Evolutionary conservation across 2,113 vertebrate species (phyloP), one percentile per base, ranked within the genome.

Genomic region (Oryzias javanicus): DNA sequence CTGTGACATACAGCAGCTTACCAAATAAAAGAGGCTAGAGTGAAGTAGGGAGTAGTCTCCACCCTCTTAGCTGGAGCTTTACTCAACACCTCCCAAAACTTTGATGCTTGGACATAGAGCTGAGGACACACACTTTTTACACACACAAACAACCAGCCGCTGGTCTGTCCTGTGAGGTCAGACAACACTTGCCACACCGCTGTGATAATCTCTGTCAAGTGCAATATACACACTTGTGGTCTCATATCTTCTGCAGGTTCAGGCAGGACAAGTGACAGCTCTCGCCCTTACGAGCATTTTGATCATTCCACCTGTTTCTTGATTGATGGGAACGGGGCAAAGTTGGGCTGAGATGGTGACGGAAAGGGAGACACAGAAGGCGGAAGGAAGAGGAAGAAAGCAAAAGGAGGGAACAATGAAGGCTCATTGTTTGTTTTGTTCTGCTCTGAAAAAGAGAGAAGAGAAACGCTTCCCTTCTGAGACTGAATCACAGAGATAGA

Each of bases 391-490:
- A 74, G 72, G 75, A 78, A 35, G 42, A 47, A 19, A 47, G 46
- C 46, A 18, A 79, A 78, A 81, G 78, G 58, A 76, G 77, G 79
- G 78, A 88, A 88, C 86, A 87, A 85, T 89, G 81, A 82, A 72
- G 78, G 74, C 70, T 88, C 83, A 89, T 90, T 91, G 89, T 89
- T 82, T 82, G 83, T 88, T 89, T 91, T 91, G 89, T 91, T 91
- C 86, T 86, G 81, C 79, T 88, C 84, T 86, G 77, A 89, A 90
- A 90, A 86, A 83, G 87, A 86, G 79, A 73, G 78, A 88, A 87
- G 83, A 85, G 82, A 84, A 86, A 81, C 72, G 78, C 85, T 88
- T 88, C 81, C 86, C 84, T 86, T 90, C 84, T 76, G 79, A 85
- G 89, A 89, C 85, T 71, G 82, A 82, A 84, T 84, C 78, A 68